Evolutionary conservation across 2,888 invertebrate genomes (phyloP), one percentile per base, ranked within the genome.

Genomic region (Drosophila kuntzei): DNA sequence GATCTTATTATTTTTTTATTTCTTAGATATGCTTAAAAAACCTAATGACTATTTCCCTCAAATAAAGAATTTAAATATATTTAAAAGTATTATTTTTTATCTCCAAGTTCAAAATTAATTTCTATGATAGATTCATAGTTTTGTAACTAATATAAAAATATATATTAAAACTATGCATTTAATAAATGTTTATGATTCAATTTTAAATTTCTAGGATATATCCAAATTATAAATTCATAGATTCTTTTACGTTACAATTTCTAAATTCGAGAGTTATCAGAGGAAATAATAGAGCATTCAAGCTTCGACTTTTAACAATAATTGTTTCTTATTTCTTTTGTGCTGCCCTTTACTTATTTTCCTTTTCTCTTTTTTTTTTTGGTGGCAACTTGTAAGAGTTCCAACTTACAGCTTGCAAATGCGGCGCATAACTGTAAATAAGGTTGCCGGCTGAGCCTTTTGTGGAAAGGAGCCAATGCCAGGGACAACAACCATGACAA

Each of bases 361-460:
- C 8, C 9, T 14, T 39, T 37, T 58, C 11, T 57, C 20, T 57
- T 37, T 51, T 50, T 59, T 57, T 49, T 59, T 70, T 68, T 36
- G 43, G 46, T 46, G 59, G 58, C 51, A 71, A 79, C 80, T 83
- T 83, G 83, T 86, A 83, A 78, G 86, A 85, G 79, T 84, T 81
- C 74, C 79, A 68, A 68, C 75, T 78, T 71, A 76, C 74, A 70
- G 75, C 69, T 73, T 77, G 76, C 74, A 77, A 81, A 79, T 85
- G 71, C 83, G 62, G 55, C 62, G 76, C 83, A 78, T 82, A 86
- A 78, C 82, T 85, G 82, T 82, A 82, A 85, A 77, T 75, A 80
- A 85, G 78, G 63, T 67, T 9, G 76, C 46, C 49, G 66, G 44
- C 71, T 64, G 64, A 74, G 68, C 53, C 79, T 71, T 78, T 78